Percentiles rank a stretch among this genome's conserved stretches.
These are phyloP conservation scores for Gandaritis pyraliata DNA, from an alignment of 2,888 invertebrate species.

Conservation along the genomic window DNA sequence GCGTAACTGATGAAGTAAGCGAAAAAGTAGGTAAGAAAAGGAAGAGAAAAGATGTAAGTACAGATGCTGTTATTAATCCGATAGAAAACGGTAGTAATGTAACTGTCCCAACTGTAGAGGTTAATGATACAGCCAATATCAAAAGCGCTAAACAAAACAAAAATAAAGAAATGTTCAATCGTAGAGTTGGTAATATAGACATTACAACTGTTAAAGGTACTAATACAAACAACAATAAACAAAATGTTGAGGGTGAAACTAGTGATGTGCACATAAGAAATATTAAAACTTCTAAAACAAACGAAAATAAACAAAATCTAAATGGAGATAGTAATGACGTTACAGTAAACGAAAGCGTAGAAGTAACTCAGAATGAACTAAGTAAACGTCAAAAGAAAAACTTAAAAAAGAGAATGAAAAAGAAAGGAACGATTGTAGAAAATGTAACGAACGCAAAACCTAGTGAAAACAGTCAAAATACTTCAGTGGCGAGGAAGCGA, in stretches of 20 bases:
- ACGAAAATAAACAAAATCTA: constrained; percentile 14
- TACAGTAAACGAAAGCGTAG: neutral
- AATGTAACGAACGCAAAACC: constrained; percentile 49
- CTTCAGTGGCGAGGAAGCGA: constrained; percentile 38
- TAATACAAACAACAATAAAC: constrained; percentile 1
- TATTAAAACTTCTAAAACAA: neutral
- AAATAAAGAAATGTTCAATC: neutral
- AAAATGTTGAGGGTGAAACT: neutral
- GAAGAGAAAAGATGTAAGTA: constrained; percentile 25
- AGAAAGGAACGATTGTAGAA: constrained; percentile 55
- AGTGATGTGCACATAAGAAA: neutral
- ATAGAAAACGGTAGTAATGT: constrained; percentile 3
- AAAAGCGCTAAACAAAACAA: neutral
- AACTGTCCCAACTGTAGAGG: constrained; percentile 9
- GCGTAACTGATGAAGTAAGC: constrained; percentile 5
- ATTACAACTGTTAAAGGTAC: neutral
- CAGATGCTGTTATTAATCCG: constrained; percentile 12
- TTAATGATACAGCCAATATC: constrained; percentile 1
- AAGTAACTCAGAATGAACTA: constrained; percentile 16
- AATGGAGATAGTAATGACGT: neutral
- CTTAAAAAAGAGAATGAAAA: constrained; percentile 44
- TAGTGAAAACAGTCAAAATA: constrained; percentile 49
- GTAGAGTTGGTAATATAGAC: neutral
- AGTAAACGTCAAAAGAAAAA: constrained; percentile 54
- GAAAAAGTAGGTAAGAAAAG: constrained; percentile 37